Evolutionary conservation across 2,888 invertebrate genomes (phyloP), one percentile per base, ranked within the genome.

Genomic region (Synanthedon vespiformis): DNA sequence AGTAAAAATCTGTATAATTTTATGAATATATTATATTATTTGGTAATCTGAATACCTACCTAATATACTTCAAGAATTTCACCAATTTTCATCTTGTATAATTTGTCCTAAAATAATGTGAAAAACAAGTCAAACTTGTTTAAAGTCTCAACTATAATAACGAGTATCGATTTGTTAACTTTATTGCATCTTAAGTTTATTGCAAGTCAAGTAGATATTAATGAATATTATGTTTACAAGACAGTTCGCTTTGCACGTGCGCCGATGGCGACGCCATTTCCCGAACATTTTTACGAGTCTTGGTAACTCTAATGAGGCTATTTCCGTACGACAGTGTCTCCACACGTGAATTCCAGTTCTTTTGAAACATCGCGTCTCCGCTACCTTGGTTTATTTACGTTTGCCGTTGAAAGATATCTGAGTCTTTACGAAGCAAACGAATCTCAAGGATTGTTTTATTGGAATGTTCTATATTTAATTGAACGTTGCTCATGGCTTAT

Each of bases 271-370:
- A 73, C 74, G 76, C 72, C 68, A 75, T 74, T 67, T 70, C 66
- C 64, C 63, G 70, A 77, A 77, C 82, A 82, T 83, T 84, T 83
- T 83, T 79, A 77, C 73, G 65, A 73, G 64, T 62, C 71, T 72
- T 70, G 68, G 64, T 69, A 70, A 72, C 56, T 58, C 75, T 74
- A 76, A 77, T 74, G 73, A 73, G 64, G 70, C 67, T 85, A 85
- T 85, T 85, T 85, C 65, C 55, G 81, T 22, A 51, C 53, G 53
- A 49, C 16, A 53, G 51, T 54, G 51, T 49, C 50, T 27, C 55
- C 54, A 49, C 53, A 54, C 57, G 55, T 55, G 57, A 61, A 34
- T 53, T 65, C 58, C 56, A 62, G 62, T 62, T 61, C 58, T 66
- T 63, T 64, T 66, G 64, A 68, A 65, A 68, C 62, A 66, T 60